phyloP scores from a whole-genome alignment of 2,113 vertebrate species.

The Martes martes region DNA sequence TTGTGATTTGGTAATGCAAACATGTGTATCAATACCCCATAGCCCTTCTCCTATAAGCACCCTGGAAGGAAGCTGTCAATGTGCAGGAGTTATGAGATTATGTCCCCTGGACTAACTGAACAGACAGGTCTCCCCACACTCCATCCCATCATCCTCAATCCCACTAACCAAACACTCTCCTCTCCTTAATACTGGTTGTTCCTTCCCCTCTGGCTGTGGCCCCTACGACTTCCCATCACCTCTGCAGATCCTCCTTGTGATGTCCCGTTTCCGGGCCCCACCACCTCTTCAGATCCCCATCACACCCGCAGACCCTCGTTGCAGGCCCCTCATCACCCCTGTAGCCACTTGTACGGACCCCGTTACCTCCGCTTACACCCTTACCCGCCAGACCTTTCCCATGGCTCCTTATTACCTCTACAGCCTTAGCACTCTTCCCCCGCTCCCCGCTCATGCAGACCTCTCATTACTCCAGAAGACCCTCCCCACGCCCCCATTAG shows the following conservation, averaged over 20 bases:
- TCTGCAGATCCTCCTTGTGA: background rate
- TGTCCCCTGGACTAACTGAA: background rate
- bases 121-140: background rate
- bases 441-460: accelerated
- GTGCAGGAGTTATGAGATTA: background rate
- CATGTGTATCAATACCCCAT: background rate
- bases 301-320: background rate
- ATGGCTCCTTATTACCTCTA: accelerated
- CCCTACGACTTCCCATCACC: background rate
- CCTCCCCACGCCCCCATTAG: background rate
- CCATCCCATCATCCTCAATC: background rate
- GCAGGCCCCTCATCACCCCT: background rate
- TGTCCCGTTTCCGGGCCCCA: background rate
- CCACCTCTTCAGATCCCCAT: background rate
- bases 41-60: background rate
- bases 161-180: background rate
- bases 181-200: background rate
- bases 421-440: background rate
- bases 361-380: background rate
- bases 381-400: too few species aligned
- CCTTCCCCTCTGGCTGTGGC: background rate
- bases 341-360: background rate
- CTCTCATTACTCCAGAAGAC: accelerated
- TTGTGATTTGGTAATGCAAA: background rate
- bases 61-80: background rate